Evolutionary conservation across 2,797 vertebrate species (phyloP), one percentile per base, ranked within the genome.

Genomic region (Anabas testudineus): DNA sequence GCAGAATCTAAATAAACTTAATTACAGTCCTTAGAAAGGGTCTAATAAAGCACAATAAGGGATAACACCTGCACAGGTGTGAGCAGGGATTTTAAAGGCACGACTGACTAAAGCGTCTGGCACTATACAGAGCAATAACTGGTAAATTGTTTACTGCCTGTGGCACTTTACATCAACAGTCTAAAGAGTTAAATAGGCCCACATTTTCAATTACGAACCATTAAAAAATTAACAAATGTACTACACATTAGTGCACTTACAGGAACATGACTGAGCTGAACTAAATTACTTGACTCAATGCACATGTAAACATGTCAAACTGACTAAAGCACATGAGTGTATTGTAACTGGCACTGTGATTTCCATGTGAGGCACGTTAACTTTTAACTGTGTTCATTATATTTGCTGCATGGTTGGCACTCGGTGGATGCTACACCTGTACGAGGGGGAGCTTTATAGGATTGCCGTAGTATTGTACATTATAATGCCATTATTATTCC

Each of bases 401-500:
- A 45, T 45, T 61, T 69, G 18, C 67, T 48, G 67, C 63, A 34
- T 16, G 48, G 58, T 19, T 2, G 19, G 16, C 53, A 58, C 58
- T 30, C 28, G 41, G 18, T 36, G 63, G 43, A 41, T 16, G 32
- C 49, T 7, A 13, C 30, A 46, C 41, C 46, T 57, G 37, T 54
- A 54, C 71, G 49, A 66, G 2, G 8, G 68, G 48, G 67, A 74
- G 60, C 51, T 36, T 59, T 76, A 72, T 37, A 74, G 74, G 54
- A 30, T 58, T 16, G 34, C 57, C 63, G 81, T 57, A 30, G 28
- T 56, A 67, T 70, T 45, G 49, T 63, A 51, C 80, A 82, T 81
- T 80, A 83, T 63, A 75, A 78, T 69, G 59, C 47, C 62, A 81
- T 83, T 78, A 71, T 80, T 71, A 84, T 84, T 78, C 67, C 69